Conservation (phyloP, 2,888 invertebrate genomes). For the Heteromurus nitidus region DNA sequence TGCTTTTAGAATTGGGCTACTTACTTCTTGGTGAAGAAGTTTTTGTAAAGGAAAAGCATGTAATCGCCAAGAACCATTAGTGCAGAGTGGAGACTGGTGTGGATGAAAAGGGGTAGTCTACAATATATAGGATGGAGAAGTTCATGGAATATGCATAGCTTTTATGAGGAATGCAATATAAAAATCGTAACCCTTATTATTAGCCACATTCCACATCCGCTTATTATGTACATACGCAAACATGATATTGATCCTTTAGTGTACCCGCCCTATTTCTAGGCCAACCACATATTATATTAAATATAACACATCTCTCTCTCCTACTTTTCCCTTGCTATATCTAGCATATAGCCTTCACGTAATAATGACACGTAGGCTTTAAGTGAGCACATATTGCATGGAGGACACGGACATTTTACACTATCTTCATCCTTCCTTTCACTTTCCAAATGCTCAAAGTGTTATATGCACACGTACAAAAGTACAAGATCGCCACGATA, state of each 20-base stretch:
- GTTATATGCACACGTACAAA: too few relatives aligned
- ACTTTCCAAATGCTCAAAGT: too few relatives aligned
- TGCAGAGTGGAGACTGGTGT: background rate
- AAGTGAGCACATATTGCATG: too few relatives aligned
- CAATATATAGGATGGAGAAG: too few relatives aligned
- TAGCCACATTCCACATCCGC: slow-evolving; percentile 3
- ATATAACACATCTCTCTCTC: background rate
- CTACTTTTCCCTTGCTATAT: background rate
- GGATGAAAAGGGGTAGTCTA: background rate
- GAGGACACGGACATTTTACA: too few relatives aligned
- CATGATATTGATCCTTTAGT: slow-evolving; percentile 57
- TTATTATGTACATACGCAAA: slow-evolving; percentile 24
- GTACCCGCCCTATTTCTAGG: slow-evolving; percentile 60
- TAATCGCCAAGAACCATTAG: background rate
- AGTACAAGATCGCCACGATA: too few relatives aligned
- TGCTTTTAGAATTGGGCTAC: background rate
- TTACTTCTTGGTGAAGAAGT: background rate
- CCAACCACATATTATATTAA: slow-evolving; percentile 42
- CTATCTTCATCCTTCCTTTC: too few relatives aligned
- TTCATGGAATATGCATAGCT: slow-evolving; percentile 33
- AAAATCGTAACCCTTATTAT: slow-evolving; percentile 27
- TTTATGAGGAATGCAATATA: background rate
- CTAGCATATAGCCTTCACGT: too few relatives aligned
- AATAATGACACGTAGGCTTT: too few relatives aligned
- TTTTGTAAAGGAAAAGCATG: background rate